phyloP scores from a whole-genome alignment of 2,888 invertebrate genomes.

The Tetramorium bicarinatum region DNA sequence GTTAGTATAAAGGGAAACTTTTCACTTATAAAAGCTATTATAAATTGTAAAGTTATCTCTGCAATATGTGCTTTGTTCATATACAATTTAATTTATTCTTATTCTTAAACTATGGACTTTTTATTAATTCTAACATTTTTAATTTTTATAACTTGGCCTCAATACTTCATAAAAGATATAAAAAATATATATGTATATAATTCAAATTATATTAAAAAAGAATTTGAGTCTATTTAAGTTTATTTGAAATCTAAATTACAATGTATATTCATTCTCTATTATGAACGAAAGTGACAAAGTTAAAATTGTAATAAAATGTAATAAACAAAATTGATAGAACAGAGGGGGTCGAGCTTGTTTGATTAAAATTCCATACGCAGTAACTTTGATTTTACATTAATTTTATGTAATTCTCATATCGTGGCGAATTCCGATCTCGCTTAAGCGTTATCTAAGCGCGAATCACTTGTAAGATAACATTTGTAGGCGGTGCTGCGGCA shows the following conservation, averaged over 20 bases:
- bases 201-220: background rate
- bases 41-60: background rate
- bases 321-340: background rate
- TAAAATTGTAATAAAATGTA: background rate
- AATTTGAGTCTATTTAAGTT: background rate
- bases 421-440: background rate
- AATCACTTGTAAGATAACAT: slow-evolving; percentile 56
- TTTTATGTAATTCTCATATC: slow-evolving; percentile 3
- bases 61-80: background rate
- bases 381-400: background rate
- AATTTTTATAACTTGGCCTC: background rate
- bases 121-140: background rate
- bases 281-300: background rate
- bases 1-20: background rate
- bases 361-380: background rate
- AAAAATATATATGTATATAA: background rate
- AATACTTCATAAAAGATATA: background rate
- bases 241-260: background rate
- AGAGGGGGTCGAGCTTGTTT: background rate
- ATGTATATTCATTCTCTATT: background rate
- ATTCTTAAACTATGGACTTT: background rate
- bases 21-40: background rate
- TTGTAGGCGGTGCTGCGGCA: slow-evolving; percentile 63
- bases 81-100: background rate
- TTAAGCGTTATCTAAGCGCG: slow-evolving; percentile 34